Evolutionary conservation across 92 coral and sea anemone species (phyloP).

Genomic region (Anthopleura xanthogrammica): DNA sequence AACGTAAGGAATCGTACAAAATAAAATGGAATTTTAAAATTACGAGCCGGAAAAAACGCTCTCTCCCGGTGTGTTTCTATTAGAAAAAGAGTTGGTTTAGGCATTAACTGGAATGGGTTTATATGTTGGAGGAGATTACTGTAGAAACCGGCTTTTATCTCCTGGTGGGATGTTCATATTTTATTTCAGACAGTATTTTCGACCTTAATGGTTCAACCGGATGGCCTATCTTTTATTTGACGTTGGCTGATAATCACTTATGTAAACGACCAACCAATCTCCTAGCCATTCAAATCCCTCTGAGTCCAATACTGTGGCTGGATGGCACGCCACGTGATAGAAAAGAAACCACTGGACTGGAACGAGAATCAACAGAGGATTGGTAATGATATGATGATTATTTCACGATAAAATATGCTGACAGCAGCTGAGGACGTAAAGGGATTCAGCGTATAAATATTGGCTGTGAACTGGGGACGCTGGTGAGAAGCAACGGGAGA

Average conservation of each 20-base stretch:
- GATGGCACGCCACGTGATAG: constrained; percentile 43
- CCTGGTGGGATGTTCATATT: constrained; percentile 33
- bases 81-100: background rate
- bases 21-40: background rate
- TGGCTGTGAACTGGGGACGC: constrained; percentile 24
- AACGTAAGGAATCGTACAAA: background rate
- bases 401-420: constrained; percentile 33
- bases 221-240: constrained; percentile 29
- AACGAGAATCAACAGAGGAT: constrained; percentile 34
- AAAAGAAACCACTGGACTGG: constrained; percentile 10
- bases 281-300: constrained; percentile 11
- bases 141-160: constrained; percentile 14
- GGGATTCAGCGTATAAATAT: constrained; percentile 22
- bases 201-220: constrained; percentile 31
- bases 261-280: constrained; percentile 27
- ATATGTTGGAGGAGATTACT: constrained; percentile 11
- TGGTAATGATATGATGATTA: constrained; percentile 21
- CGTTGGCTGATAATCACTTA: constrained; percentile 18
- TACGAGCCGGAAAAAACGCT: background rate
- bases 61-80: constrained; percentile 23
- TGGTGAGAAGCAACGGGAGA: constrained; percentile 17
- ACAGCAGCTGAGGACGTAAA: constrained; percentile 36
- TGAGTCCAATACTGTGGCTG: constrained; percentile 16
- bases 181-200: constrained; percentile 32
- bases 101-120: constrained; percentile 7